Evolutionary conservation across 2,888 invertebrate species (phyloP), one percentile per base, ranked within the genome.

Genomic region (Dendrolimus houi): DNA sequence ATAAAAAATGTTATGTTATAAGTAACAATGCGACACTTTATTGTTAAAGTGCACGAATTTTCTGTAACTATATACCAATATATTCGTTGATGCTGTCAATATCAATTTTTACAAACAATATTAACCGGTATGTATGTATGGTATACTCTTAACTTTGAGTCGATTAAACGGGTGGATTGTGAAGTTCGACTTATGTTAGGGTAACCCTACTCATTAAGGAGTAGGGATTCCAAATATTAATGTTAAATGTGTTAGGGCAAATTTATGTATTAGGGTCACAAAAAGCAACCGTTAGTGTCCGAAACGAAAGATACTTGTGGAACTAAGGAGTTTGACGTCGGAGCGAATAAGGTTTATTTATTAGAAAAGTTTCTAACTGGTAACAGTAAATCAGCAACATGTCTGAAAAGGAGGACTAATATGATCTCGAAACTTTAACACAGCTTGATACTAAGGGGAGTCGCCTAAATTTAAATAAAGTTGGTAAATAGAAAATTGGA

Each of bases 261-360:
- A 86, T 86, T 85, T 87, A 85, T 87, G 80, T 81, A 75, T 68
- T 67, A 64, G 65, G 66, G 68, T 75, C 77, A 81, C 85, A 87
- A 87, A 88, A 87, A 86, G 79, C 75, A 65, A 69, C 75, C 62
- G 63, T 59, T 72, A 59, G 69, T 69, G 74, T 81, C 79, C 77
- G 79, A 77, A 75, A 73, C 68, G 64, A 72, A 71, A 79, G 81
- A 86, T 85, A 87, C 83, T 85, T 76, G 78, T 74, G 77, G 75
- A 70, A 76, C 75, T 80, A 74, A 81, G 76, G 81, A 86, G 79
- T 86, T 83, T 83, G 87, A 86, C 87, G 77, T 81, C 79, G 79
- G 84, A 78, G 72, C 77, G 82, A 83, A 84, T 83, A 85, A 79
- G 83, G 85, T 81, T 87, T 87, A 88, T 89, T 87, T 88, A 89